Evolutionary conservation across 1,140 invertebrate genomes (phyloP).

Genomic region (Meloidogyne exigua): DNA sequence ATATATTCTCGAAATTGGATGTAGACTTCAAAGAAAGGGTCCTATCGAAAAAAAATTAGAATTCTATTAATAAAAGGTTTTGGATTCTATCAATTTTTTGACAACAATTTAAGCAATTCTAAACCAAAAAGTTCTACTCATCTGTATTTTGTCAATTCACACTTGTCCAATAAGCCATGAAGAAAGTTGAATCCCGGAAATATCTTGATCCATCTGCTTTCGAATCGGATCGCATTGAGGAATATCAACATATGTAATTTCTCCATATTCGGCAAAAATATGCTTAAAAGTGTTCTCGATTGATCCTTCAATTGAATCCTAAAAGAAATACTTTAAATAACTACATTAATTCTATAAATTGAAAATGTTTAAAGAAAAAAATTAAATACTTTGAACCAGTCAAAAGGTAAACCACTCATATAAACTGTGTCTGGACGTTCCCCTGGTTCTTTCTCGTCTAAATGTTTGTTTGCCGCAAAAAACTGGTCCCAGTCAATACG

Average conservation of each 20-base stretch:
- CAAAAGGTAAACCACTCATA: slow-evolving; percentile 36
- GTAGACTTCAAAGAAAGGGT: slow-evolving; percentile 39
- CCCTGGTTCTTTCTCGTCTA: slow-evolving; percentile 36
- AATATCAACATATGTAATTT: slow-evolving; percentile 35
- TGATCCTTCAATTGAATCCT: slow-evolving; percentile 25
- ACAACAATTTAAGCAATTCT: slow-evolving; percentile 10
- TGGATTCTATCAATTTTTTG: not conserved
- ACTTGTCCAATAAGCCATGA: slow-evolving; percentile 37
- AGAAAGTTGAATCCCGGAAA: slow-evolving; percentile 39
- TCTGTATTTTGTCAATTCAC: slow-evolving; percentile 14
- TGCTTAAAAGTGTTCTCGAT: slow-evolving; percentile 26
- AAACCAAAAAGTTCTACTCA: not conserved
- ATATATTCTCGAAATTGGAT: slow-evolving; percentile 36
- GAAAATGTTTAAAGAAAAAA: not conserved
- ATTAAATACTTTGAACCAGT: slow-evolving; percentile 38
- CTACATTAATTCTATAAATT: too few relatives aligned
- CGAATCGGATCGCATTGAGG: slow-evolving; percentile 38
- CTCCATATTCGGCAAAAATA: slow-evolving; percentile 35
- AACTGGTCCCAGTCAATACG: slow-evolving; percentile 40
- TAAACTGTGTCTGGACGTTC: slow-evolving; percentile 40
- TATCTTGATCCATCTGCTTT: slow-evolving; percentile 39
- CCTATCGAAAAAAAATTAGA: slow-evolving; percentile 20
- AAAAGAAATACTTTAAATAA: slow-evolving; percentile 17
- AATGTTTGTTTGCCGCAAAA: slow-evolving; percentile 20
- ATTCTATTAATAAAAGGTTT: not conserved